Evolutionary conservation across 2,888 invertebrate genomes (phyloP).

Genomic region (Parapristionchus giblindavisi): DNA sequence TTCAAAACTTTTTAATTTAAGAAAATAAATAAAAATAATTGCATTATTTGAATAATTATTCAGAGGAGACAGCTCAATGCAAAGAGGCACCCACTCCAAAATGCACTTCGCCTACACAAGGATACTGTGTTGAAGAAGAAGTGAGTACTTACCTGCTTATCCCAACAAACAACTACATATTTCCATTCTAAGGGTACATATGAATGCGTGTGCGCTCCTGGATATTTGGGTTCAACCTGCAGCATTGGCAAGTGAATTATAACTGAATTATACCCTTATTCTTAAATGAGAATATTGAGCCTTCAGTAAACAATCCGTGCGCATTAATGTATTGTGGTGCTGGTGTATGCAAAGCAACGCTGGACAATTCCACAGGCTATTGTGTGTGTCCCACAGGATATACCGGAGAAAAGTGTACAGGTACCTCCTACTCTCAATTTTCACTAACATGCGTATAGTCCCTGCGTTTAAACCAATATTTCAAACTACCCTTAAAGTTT

Average conservation of each 20-base stretch:
- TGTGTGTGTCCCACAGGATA: constrained; percentile 13
- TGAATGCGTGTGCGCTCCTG: background rate
- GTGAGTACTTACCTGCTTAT: background rate
- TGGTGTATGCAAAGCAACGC: background rate
- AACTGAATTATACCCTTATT: no score
- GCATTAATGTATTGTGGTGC: background rate
- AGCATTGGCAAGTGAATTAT: no score
- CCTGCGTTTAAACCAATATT: no score
- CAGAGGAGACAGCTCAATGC: constrained; percentile 5
- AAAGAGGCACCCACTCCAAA: background rate
- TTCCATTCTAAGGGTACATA: no score
- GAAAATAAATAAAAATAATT: background rate
- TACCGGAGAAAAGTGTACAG: background rate
- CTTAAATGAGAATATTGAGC: no score
- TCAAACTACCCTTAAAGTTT: no score
- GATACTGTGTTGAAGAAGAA: background rate
- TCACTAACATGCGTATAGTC: background rate
- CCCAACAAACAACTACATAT: background rate
- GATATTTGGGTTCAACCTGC: constrained; percentile 12
- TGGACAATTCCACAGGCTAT: background rate
- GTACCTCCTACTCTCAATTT: background rate
- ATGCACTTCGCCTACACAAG: background rate
- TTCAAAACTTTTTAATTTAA: background rate
- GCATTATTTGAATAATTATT: background rate
- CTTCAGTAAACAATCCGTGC: background rate